Conservation (phyloP, 64 coral and sea anemone species). For the Cladopsammia gracilis region DNA sequence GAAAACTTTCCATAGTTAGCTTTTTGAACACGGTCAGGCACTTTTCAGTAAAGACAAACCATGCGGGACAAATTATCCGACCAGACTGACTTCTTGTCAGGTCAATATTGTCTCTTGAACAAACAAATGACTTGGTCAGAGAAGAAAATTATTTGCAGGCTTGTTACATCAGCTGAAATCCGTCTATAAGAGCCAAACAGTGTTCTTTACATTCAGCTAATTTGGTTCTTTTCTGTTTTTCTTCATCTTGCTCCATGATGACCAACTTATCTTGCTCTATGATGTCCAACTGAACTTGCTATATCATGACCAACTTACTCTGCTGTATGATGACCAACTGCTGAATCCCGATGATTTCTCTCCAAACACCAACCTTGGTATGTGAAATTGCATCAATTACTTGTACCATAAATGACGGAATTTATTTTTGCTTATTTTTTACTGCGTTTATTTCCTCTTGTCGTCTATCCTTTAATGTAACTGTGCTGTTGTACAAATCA, state of each 20-base stretch:
- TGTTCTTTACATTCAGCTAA: slow-evolving; percentile 1
- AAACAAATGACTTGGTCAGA: too few relatives aligned
- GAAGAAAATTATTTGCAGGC: too few relatives aligned
- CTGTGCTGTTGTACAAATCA: slow-evolving; percentile 32
- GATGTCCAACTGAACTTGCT: too few relatives aligned
- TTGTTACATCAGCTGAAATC: not conserved
- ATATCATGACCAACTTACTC: too few relatives aligned
- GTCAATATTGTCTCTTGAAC: too few relatives aligned
- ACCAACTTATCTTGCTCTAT: too few relatives aligned
- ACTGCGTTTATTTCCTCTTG: not conserved
- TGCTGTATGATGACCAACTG: not conserved
- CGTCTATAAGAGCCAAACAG: too few relatives aligned
- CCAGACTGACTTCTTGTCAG: too few relatives aligned
- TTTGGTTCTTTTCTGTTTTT: slow-evolving; percentile 21
- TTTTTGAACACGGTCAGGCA: too few relatives aligned
- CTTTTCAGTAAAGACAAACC: too few relatives aligned
- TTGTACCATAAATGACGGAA: not conserved
- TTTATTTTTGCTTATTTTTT: not conserved
- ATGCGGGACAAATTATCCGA: too few relatives aligned
- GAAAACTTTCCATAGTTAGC: too few relatives aligned
- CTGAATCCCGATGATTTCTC: not conserved
- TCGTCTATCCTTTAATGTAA: not conserved
- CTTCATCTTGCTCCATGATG: not conserved
- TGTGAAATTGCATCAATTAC: not conserved
- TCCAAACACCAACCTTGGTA: slow-evolving; percentile 14